Conservation (phyloP, 2,797 vertebrate genomes). For the Myotis myotis region DNA sequence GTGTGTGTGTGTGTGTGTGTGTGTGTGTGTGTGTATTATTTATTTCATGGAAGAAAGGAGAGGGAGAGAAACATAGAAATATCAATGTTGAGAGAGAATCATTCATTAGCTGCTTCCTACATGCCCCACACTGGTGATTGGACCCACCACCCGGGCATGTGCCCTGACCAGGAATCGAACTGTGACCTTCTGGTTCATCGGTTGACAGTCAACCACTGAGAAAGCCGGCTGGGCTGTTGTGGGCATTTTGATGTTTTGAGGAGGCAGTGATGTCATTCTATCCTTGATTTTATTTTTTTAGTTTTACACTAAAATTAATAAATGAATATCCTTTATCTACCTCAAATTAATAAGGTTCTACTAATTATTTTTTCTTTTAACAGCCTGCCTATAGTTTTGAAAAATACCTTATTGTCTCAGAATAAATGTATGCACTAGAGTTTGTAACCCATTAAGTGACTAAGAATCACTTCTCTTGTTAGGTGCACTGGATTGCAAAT, state of each 20-base stretch:
- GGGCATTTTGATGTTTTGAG: conserved; percentile 18
- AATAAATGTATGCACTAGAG: neutral
- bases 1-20: no score
- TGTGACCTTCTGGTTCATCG: no score
- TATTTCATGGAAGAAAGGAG: no score
- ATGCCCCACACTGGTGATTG: no score
- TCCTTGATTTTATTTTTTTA: neutral
- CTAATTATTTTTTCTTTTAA: neutral
- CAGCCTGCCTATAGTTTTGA: neutral
- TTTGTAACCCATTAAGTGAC: conserved; percentile 47
- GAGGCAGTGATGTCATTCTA: neutral
- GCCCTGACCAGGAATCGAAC: no score
- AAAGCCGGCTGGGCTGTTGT: neutral
- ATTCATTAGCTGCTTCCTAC: no score
- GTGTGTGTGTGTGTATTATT: no score
- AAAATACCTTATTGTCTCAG: neutral
- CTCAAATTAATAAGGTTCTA: neutral
- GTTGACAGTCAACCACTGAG: no score
- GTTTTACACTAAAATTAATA: neutral
- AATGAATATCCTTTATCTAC: neutral
- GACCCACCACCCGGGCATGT: no score
- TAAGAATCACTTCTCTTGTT: conserved; percentile 51
- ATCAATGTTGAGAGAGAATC: no score
- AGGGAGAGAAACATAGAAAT: no score
- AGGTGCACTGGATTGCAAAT: conserved; percentile 30